phyloP scores from a whole-genome alignment of 2,797 vertebrate species.

The Centropyge bicolor region DNA sequence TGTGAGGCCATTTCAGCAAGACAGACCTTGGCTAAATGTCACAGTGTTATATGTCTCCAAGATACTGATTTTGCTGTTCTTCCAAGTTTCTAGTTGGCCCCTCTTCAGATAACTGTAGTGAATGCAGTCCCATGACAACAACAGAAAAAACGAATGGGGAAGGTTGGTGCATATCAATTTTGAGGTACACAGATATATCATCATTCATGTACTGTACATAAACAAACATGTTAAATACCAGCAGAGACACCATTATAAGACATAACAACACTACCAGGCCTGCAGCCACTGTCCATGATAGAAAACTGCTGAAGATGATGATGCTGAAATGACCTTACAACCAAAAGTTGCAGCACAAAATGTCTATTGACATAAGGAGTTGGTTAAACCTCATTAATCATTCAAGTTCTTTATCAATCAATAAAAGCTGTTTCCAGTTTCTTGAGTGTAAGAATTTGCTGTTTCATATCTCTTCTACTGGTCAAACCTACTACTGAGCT shows the following conservation, averaged over 20 bases:
- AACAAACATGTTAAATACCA: background rate
- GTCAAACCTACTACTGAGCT: background rate
- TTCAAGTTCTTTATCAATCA: no score
- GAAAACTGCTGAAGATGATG: background rate
- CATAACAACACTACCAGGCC: background rate
- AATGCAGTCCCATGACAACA: constrained; percentile 5
- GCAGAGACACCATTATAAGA: background rate
- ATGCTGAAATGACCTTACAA: background rate
- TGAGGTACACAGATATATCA: constrained; percentile 4
- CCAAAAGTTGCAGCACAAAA: no score
- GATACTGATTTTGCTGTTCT: background rate
- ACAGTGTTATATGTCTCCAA: background rate
- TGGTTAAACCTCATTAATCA: no score
- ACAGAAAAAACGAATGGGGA: background rate
- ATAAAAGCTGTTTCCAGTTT: background rate
- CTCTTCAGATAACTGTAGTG: background rate
- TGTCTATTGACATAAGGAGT: no score
- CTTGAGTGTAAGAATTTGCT: background rate
- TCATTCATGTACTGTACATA: background rate
- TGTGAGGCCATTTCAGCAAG: constrained; percentile 12
- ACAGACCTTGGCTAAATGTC: constrained; percentile 30
- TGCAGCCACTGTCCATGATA: background rate
- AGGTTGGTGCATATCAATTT: background rate
- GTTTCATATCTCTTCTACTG: background rate
- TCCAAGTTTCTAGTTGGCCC: background rate